Percentiles rank a stretch among this genome's conserved stretches.
Evolutionary conservation across 2,113 vertebrate species (phyloP).

Genomic region (Scalopus aquaticus): DNA sequence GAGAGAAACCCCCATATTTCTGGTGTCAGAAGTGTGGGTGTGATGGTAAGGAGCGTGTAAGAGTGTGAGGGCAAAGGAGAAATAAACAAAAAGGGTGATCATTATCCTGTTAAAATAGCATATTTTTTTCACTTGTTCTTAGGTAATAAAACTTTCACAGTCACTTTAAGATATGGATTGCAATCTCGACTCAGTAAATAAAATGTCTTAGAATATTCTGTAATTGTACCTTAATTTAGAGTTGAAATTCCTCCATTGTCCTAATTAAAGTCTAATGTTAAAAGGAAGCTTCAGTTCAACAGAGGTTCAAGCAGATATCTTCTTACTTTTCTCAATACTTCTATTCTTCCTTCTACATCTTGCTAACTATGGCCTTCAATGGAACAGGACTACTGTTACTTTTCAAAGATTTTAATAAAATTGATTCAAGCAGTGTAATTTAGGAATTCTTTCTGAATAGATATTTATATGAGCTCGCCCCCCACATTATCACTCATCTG

Average conservation of each 20-base stretch:
- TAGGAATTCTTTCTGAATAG: background rate
- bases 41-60: background rate
- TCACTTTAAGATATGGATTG: background rate
- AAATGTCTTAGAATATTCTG: background rate
- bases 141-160: background rate
- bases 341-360: background rate
- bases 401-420: background rate
- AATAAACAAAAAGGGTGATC: background rate
- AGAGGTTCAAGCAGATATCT: background rate
- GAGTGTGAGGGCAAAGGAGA: background rate
- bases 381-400: background rate
- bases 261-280: background rate
- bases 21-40: background rate
- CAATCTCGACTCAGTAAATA: background rate
- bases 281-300: background rate
- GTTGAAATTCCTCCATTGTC: background rate
- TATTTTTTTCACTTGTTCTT: background rate
- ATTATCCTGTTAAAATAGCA: background rate
- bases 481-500: background rate
- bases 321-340: background rate
- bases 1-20: background rate
- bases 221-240: background rate
- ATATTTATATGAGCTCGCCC: background rate
- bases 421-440: background rate
- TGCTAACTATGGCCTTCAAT: background rate